Conservation (phyloP, 1,140 invertebrate species). For the Drosophila orosa region DNA sequence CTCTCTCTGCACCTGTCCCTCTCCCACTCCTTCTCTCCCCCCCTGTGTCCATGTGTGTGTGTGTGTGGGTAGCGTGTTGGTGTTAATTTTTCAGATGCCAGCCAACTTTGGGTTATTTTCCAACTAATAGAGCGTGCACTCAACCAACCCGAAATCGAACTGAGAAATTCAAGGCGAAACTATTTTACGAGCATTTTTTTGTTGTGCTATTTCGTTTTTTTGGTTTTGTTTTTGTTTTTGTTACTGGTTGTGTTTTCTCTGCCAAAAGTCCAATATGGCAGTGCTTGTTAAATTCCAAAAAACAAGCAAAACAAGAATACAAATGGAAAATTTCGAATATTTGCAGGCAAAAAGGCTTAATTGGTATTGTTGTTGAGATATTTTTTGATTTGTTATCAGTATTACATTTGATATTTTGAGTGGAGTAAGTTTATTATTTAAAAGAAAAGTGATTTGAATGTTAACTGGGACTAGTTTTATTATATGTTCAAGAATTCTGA, state of each 20-base stretch:
- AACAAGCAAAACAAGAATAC: slow-evolving; percentile 16
- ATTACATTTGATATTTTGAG: not conserved
- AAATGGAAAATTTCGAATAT: slow-evolving; percentile 12
- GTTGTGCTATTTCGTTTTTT: not conserved
- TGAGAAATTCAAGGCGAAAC: slow-evolving; percentile 13
- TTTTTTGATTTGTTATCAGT: not conserved
- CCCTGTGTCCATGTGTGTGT: not conserved
- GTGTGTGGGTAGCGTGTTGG: slow-evolving; percentile 18
- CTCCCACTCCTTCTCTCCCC: slow-evolving; percentile 2
- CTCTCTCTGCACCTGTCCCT: not conserved
- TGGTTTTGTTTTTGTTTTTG: not conserved
- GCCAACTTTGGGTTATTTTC: slow-evolving; percentile 64
- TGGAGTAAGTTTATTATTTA: not conserved
- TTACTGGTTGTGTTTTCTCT: not conserved
- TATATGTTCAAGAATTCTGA: too few relatives aligned
- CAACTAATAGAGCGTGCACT: slow-evolving; percentile 73
- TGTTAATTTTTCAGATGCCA: slow-evolving; percentile 76
- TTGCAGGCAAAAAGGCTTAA: not conserved
- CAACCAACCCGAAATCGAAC: slow-evolving; percentile 42
- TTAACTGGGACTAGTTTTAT: not conserved
- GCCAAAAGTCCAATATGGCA: slow-evolving; percentile 16
- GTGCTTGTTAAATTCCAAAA: slow-evolving; percentile 18
- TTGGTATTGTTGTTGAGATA: not conserved
- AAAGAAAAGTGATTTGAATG: not conserved
- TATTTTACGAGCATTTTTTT: slow-evolving; percentile 26